phyloP scores from a whole-genome alignment of 2,113 vertebrate genomes.

The Ctenodactylus gundi region DNA sequence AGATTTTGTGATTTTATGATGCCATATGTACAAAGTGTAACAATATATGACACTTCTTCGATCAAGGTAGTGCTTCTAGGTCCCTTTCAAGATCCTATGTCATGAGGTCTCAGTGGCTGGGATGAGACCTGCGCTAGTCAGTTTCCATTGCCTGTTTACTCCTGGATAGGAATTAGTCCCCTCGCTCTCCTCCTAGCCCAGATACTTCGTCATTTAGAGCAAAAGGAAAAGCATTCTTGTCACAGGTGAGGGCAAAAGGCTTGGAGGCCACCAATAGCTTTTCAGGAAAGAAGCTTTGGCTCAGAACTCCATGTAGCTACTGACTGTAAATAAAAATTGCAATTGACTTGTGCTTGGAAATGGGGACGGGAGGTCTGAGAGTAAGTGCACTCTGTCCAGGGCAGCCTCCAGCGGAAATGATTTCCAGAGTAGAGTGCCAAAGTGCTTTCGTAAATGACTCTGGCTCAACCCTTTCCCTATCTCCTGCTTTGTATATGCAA shows the following conservation, averaged over 20 bases:
- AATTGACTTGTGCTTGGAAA: slow-evolving; percentile 83
- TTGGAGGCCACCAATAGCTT: slow-evolving; percentile 44
- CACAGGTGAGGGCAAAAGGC: background rate
- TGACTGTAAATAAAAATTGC: slow-evolving; percentile 82
- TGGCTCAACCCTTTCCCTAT: slow-evolving; percentile 75
- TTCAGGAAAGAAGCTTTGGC: slow-evolving; percentile 75
- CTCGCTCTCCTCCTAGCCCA: background rate
- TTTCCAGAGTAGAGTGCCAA: slow-evolving; percentile 80
- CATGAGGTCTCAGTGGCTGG: background rate
- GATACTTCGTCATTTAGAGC: background rate
- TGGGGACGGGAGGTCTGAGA: slow-evolving; percentile 76
- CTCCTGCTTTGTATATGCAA: slow-evolving; percentile 77
- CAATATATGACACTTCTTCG: background rate
- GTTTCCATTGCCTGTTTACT: background rate
- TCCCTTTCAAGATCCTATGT: background rate
- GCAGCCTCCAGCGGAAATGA: slow-evolving; percentile 80
- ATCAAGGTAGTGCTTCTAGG: background rate
- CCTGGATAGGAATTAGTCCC: background rate
- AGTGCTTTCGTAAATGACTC: slow-evolving; percentile 82
- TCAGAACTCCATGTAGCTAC: slow-evolving; percentile 62
- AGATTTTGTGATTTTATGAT: background rate
- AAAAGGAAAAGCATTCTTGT: background rate
- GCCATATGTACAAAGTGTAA: background rate
- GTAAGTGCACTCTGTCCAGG: slow-evolving; percentile 82
- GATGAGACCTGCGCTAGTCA: background rate